These are phyloP conservation scores for Ivindomyrus marchei DNA, from an alignment of 2,113 vertebrate species.

Conservation along the genomic window DNA sequence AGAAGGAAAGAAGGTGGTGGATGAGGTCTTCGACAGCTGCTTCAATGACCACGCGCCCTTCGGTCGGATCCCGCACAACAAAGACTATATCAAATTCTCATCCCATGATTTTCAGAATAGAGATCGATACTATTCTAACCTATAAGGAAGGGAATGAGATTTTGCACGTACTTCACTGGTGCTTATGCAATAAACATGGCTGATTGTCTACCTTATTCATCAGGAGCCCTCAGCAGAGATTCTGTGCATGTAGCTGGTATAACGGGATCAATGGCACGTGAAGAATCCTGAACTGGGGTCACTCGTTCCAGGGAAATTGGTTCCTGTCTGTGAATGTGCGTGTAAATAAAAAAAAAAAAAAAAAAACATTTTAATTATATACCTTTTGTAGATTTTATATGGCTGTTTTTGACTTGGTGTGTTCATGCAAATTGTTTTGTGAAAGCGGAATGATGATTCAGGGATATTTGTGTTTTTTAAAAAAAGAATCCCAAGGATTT, in stretches of 20 bases:
- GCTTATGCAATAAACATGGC: neutral
- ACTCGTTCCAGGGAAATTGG: neutral
- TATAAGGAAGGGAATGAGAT: conserved; percentile 51
- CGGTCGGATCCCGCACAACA: conserved; percentile 81
- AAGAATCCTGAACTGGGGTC: neutral
- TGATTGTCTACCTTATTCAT: neutral
- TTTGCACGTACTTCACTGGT: neutral
- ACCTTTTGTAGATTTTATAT: neutral
- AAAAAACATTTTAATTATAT: neutral
- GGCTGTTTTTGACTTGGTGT: neutral
- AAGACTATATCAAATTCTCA: conserved; percentile 74
- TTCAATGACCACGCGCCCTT: conserved; percentile 91
- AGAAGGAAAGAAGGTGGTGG: conserved; percentile 76
- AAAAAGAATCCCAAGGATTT: neutral
- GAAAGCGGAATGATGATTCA: neutral
- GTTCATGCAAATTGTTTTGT: neutral
- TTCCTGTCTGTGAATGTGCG: neutral
- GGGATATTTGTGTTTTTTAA: neutral
- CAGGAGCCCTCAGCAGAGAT: neutral
- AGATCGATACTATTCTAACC: conserved; percentile 76
- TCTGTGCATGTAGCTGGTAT: neutral
- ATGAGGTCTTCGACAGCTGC: conserved; percentile 87
- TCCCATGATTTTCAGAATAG: conserved; percentile 78
- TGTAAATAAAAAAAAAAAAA: neutral
- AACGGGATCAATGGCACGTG: neutral